phyloP scores from a whole-genome alignment of 2,113 vertebrate genomes.

The Tautogolabrus adspersus region DNA sequence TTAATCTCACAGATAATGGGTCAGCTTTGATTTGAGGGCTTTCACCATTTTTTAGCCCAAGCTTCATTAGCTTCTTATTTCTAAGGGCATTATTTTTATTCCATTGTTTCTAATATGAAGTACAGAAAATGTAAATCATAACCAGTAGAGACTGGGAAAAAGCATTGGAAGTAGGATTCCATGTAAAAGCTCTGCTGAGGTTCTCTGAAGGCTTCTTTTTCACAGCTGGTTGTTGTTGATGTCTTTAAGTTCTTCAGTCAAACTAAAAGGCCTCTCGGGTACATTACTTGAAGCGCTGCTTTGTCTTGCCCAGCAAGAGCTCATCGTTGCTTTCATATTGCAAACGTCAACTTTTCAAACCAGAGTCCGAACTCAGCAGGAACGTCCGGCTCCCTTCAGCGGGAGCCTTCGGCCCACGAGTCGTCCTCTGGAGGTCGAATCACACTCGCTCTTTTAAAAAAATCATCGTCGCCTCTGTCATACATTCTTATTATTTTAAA shows the following conservation, averaged over 20 bases:
- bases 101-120: too few species aligned
- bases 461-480: constrained; percentile 69
- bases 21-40: too few species aligned
- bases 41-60: too few species aligned
- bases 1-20: too few species aligned
- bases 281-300: constrained; percentile 35
- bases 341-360: constrained; percentile 83
- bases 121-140: too few species aligned
- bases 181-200: background rate
- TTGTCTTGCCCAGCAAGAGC: constrained; percentile 79
- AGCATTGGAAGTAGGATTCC: too few species aligned
- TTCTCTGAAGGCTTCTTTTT: constrained; percentile 52
- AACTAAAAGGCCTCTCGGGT: constrained; percentile 53
- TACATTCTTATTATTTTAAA: constrained; percentile 82
- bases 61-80: too few species aligned
- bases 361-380: constrained; percentile 65
- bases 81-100: too few species aligned
- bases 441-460: constrained; percentile 37
- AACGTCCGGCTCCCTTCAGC: constrained; percentile 7
- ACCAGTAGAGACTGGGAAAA: too few species aligned
- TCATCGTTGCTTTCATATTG: constrained; percentile 80
- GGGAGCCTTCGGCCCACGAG: constrained; percentile 1
- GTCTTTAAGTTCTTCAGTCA: constrained; percentile 38
- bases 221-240: constrained; percentile 32
- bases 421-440: constrained; percentile 24